Percentiles rank a stretch among this genome's conserved stretches.
Evolutionary conservation across 2,888 invertebrate genomes (phyloP).

Genomic region (Dyspetes luteomarginatus): DNA sequence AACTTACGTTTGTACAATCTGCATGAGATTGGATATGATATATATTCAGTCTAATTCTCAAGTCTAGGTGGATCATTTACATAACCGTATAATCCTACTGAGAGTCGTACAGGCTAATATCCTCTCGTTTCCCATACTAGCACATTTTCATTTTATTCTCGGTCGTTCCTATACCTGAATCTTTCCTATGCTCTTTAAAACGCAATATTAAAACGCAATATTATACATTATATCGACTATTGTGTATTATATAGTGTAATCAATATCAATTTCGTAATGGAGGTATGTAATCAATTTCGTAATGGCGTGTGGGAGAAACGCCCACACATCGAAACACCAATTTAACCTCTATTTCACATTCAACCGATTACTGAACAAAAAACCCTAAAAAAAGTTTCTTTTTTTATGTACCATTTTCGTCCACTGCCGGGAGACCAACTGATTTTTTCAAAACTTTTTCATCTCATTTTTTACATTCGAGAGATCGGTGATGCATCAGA

Average conservation of each 20-base stretch:
- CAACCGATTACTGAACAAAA: no score
- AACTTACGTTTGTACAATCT: not conserved
- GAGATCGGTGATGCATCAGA: no score
- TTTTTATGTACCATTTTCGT: no score
- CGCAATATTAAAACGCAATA: not conserved
- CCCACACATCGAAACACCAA: no score
- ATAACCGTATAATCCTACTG: constrained; percentile 80
- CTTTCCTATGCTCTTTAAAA: constrained; percentile 21
- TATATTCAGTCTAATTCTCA: constrained; percentile 12
- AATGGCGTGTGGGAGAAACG: no score
- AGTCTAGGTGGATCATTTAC: constrained; percentile 78
- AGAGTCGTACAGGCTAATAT: constrained; percentile 72
- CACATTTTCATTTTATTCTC: constrained; percentile 65
- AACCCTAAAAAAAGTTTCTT: no score
- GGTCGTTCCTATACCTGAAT: constrained; percentile 51
- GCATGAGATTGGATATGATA: not conserved
- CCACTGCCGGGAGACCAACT: no score
- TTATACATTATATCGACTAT: not conserved
- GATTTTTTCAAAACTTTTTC: no score
- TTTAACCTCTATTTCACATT: no score
- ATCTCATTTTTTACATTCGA: no score
- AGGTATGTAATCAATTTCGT: no score
- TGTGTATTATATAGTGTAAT: not conserved
- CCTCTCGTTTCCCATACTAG: constrained; percentile 57
- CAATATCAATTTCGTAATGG: not conserved